Evolutionary conservation across 2,113 vertebrate genomes (phyloP).

Genomic region (Recurvirostra avosetta): DNA sequence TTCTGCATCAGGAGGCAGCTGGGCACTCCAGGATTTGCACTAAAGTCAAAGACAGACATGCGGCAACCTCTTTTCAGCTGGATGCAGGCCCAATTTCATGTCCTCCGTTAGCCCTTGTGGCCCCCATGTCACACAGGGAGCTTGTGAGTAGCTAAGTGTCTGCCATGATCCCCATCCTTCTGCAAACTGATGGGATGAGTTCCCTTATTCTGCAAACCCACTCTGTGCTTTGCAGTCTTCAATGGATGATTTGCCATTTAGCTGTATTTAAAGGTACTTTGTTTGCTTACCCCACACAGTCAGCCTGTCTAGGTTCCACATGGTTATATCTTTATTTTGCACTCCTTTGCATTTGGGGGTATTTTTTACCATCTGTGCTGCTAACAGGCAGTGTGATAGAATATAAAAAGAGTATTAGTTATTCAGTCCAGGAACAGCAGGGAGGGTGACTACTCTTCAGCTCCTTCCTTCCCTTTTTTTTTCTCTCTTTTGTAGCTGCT

Average conservation of each 20-base stretch:
- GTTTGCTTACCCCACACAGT: slow-evolving; percentile 33
- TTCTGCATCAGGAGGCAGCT: background rate
- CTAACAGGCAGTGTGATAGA: slow-evolving; percentile 22
- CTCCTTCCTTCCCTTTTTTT: background rate
- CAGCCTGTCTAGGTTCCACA: slow-evolving; percentile 39
- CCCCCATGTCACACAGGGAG: background rate
- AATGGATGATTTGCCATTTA: slow-evolving; percentile 34
- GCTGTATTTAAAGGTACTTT: background rate
- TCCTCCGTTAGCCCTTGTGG: background rate
- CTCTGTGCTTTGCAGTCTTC: background rate
- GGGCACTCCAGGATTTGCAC: background rate
- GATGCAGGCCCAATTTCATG: background rate
- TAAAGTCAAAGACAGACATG: background rate
- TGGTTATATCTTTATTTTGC: slow-evolving; percentile 38
- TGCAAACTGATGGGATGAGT: background rate
- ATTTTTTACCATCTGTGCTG: slow-evolving; percentile 58
- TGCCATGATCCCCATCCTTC: background rate
- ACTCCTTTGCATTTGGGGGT: background rate
- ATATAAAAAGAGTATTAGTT: slow-evolving; percentile 38
- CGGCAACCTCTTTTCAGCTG: background rate
- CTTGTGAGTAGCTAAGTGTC: background rate
- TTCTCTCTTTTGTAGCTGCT: background rate
- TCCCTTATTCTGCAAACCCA: background rate
- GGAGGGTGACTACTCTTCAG: background rate
- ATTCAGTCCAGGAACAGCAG: slow-evolving; percentile 3